These are phyloP conservation scores for Microctenopoma stevenorrisi DNA, from an alignment of 2,797 vertebrate genomes.

Conservation along the genomic window DNA sequence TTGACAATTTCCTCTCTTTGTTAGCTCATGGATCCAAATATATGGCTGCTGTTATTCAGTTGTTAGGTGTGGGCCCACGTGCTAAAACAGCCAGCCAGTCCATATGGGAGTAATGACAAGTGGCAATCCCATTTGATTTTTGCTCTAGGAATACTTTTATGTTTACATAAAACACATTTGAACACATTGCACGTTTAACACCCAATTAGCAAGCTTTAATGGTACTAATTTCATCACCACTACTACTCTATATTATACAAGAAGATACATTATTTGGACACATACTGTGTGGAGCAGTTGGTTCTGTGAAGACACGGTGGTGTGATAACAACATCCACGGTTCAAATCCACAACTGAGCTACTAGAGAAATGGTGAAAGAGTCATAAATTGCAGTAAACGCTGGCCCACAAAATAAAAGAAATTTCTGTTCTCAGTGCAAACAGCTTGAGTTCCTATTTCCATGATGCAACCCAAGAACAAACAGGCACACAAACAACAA, in stretches of 20 bases:
- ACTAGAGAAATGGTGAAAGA: constrained; percentile 9
- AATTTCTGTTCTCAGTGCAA: constrained; percentile 17
- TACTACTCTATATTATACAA: constrained; percentile 21
- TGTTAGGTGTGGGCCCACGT: constrained; percentile 1
- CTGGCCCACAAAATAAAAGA: constrained; percentile 21
- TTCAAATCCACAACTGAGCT: constrained; percentile 26
- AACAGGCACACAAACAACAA: constrained; percentile 44
- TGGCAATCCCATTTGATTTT: background rate
- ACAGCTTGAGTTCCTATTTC: constrained; percentile 28
- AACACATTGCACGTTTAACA: constrained; percentile 36
- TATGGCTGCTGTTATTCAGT: background rate
- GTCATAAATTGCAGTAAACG: constrained; percentile 21
- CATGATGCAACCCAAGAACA: constrained; percentile 26
- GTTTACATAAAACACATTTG: constrained; percentile 1
- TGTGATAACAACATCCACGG: constrained; percentile 33
- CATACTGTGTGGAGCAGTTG: constrained; percentile 22
- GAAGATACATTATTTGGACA: constrained; percentile 32
- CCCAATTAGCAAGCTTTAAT: constrained; percentile 42
- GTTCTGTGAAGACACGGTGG: constrained; percentile 15
- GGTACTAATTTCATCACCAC: background rate
- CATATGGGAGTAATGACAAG: background rate
- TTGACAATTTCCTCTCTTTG: background rate
- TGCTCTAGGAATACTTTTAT: constrained; percentile 2
- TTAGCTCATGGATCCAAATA: background rate
- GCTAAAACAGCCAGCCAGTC: constrained; percentile 1